Conservation (phyloP, 2,113 vertebrate genomes). For the Myanophis thanlyinensis region DNA sequence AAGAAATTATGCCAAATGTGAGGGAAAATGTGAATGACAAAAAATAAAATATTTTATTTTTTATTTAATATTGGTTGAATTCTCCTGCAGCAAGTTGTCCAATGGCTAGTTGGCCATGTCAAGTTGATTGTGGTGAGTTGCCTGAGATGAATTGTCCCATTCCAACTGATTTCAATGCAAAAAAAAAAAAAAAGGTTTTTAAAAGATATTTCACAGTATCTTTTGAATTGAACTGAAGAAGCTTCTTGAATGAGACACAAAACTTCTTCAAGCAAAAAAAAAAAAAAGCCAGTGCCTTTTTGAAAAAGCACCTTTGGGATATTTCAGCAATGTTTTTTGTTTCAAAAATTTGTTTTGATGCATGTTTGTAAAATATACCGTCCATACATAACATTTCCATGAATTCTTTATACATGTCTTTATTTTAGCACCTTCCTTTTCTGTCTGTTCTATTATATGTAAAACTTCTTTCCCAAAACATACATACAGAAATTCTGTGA, state of each 20-base stretch:
- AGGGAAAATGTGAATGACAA: too few species aligned
- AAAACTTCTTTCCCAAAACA: slow-evolving; percentile 3
- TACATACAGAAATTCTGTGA: neutral
- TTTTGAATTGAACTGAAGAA: too few species aligned
- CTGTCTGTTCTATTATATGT: slow-evolving; percentile 15
- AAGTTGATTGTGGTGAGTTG: rapidly evolving
- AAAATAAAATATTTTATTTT: neutral
- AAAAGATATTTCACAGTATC: neutral
- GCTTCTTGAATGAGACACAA: too few species aligned
- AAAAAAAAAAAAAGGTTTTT: neutral
- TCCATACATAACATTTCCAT: neutral
- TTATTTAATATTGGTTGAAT: too few species aligned
- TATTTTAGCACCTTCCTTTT: slow-evolving; percentile 25
- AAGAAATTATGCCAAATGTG: neutral
- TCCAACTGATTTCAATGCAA: neutral
- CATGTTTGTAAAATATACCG: neutral
- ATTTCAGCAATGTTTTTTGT: neutral
- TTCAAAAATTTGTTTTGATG: neutral
- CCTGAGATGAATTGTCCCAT: neutral
- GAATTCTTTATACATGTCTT: neutral
- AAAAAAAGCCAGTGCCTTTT: too few species aligned
- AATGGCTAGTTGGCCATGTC: too few species aligned
- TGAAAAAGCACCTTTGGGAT: too few species aligned
- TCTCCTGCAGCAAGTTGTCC: neutral
- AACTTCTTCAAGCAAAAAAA: too few species aligned